Evolutionary conservation across 2,797 vertebrate species (phyloP), one percentile per base, ranked within the genome.

Genomic region (Paratrypauchen microcephalus): DNA sequence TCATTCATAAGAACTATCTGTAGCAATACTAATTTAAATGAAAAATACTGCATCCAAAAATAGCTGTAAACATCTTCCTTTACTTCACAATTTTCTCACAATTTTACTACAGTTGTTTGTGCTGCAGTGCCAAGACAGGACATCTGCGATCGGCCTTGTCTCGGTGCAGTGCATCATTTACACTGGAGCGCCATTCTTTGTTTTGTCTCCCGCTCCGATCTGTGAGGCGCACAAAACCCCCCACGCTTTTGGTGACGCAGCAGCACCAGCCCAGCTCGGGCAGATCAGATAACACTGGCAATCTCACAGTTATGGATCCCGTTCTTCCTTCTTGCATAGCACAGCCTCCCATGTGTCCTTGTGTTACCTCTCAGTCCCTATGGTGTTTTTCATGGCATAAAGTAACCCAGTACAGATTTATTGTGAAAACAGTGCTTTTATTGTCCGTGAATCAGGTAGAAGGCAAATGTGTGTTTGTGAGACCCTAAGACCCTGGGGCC

Each of bases 301-400:
- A 86, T 83, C 77, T 89, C 78, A 88, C 83, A 88, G 87, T 88
- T 76, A 86, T 83, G 80, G 70, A 66, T 74, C 55, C 79, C 77
- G 77, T 77, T 85, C 83, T 30, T 30, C 41, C 54, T 39, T 83
- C 89, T 89, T 82, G 77, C 83, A 76, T 82, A 50, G 73, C 84
- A 75, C 68, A 30, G 70, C 71, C 79, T 79, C 76, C 58, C 58
- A 62, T 6, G 68, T 56, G 82, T 87, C 86, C 78, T 89, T 78
- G 76, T 68, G 24, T 82, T 86, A 88, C 72, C 81, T 71, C 72
- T 26, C 63, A 0, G 67, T 6, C 26, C 73, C 78, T 77, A 73
- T 16, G 12, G 41, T 45, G 41, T 45, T 45, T 45, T 16, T 45
- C 41, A 15, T 45, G 41, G 15, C 12, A 45, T 45, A 45, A 45